These are phyloP conservation scores for Ectropis grisescens DNA, from an alignment of 1,140 invertebrate species.

Conservation along the genomic window DNA sequence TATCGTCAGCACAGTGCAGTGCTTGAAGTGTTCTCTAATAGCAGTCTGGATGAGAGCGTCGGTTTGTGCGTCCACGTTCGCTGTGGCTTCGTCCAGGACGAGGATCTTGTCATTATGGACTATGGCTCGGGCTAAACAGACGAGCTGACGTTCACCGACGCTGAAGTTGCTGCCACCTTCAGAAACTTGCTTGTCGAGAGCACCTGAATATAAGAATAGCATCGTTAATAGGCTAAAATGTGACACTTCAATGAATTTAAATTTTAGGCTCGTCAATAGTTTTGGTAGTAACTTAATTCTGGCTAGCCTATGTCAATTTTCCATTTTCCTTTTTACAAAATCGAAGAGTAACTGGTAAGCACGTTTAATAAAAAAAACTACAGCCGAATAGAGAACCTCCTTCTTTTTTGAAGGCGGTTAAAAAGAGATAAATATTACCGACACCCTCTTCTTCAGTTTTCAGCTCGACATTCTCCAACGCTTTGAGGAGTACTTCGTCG, in stretches of 20 bases:
- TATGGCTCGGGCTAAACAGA: slow-evolving; percentile 82
- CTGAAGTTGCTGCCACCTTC: slow-evolving; percentile 78
- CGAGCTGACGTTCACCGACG: slow-evolving; percentile 81
- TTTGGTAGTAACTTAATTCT: no score
- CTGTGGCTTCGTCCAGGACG: slow-evolving; percentile 82
- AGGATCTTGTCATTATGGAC: slow-evolving; percentile 76
- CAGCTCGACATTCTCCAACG: slow-evolving; percentile 75
- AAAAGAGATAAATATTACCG: slow-evolving; percentile 2
- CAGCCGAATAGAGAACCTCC: no score
- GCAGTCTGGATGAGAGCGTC: slow-evolving; percentile 80
- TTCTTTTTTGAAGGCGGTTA: no score
- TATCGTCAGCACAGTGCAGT: slow-evolving; percentile 86
- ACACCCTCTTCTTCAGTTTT: slow-evolving; percentile 21
- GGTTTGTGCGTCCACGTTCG: slow-evolving; percentile 78
- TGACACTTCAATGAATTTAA: no score
- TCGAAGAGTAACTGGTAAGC: no score
- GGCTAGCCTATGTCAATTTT: no score
- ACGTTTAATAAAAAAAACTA: no score
- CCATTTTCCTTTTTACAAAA: no score
- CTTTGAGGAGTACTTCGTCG: slow-evolving; percentile 82
- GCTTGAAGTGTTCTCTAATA: slow-evolving; percentile 76
- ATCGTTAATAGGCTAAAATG: no score
- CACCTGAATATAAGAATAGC: no score
- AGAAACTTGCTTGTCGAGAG: slow-evolving; percentile 72
- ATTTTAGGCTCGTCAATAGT: no score